Evolutionary conservation across 2,888 invertebrate species (phyloP), one percentile per base, ranked within the genome.

Genomic region (Apantesis nais): DNA sequence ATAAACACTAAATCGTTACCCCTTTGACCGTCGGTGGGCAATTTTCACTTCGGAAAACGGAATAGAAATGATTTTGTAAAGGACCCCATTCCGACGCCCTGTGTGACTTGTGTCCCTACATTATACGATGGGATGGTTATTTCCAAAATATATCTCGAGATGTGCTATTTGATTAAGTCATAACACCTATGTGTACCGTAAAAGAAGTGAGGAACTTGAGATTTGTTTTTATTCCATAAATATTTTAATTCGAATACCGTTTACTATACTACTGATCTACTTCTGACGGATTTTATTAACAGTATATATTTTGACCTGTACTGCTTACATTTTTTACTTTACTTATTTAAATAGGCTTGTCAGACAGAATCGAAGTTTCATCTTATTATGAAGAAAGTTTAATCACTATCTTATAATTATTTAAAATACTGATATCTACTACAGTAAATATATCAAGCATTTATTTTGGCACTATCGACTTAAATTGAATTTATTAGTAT

Each of bases 1-100:
- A 94, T 94, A 94, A 94, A 94, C 94, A 94, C 89, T 90, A 90
- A 94, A 93, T 92, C 86, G 93, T 91, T 93, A 93, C 94, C 95
- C 95, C 94, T 94, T 95, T 94, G 94, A 93, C 94, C 93, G 93
- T 89, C 90, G 84, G 90, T 89, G 91, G 92, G 93, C 91, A 92
- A 94, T 93, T 95, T 95, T 93, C 94, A 92, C 92, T 88, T 87
- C 86, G 92, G 92, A 92, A 95, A 93, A 93, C 89, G 90, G 90
- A 93, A 93, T 93, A 88, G 93, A 92, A 93, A 93, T 91, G 90
- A 92, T 92, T 93, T 92, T 85, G 87, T 83, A 89, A 91, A 91
- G 93, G 93, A 92, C 86, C 85, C 83, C 81, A 83, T 81, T 78
- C 79, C 84, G 80, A 83, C 86, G 83, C 85, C 84, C 79, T 80